Percentiles rank a stretch among this genome's conserved stretches.
These are phyloP conservation scores for Acanthurus tractus DNA, from an alignment of 2,797 vertebrate genomes.

Conservation along the genomic window DNA sequence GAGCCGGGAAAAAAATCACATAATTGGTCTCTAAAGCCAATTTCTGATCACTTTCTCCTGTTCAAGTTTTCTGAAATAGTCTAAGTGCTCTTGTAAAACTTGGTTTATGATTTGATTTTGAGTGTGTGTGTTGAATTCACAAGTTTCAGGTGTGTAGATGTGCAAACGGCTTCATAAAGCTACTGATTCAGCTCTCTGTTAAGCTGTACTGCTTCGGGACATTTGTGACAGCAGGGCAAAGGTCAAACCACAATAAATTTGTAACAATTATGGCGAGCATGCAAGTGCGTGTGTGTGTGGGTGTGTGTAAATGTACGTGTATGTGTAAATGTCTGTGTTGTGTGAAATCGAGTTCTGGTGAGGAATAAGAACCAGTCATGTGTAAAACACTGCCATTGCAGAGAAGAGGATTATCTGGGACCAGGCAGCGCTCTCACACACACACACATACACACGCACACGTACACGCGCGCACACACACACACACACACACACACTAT, in stretches of 20 bases:
- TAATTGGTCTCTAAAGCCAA: neutral
- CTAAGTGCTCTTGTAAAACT: neutral
- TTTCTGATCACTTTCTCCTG: neutral
- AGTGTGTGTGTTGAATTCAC: neutral
- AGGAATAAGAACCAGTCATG: constrained; percentile 65
- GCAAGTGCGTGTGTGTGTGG: neutral
- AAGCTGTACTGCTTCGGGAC: constrained; percentile 10
- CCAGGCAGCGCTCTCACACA: constrained; percentile 51
- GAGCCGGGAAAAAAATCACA: neutral
- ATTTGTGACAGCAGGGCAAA: constrained; percentile 62
- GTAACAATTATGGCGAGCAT: constrained; percentile 42
- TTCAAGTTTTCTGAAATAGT: neutral
- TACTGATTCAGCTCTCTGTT: constrained; percentile 62
- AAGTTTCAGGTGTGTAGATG: neutral
- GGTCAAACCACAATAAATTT: constrained; percentile 69
- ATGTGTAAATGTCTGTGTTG: constrained; percentile 27
- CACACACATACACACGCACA: constrained; percentile 29
- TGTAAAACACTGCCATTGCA: constrained; percentile 66
- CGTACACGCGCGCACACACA: constrained; percentile 34
- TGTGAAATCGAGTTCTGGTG: constrained; percentile 20
- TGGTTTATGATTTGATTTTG: no score
- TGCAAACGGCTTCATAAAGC: constrained; percentile 34
- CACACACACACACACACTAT: constrained; percentile 31
- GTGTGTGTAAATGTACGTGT: constrained; percentile 33
- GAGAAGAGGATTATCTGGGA: constrained; percentile 72